Percentiles rank a stretch among this genome's conserved stretches.
Evolutionary conservation across 2,113 vertebrate genomes (phyloP).

Genomic region (Scopus umbretta): DNA sequence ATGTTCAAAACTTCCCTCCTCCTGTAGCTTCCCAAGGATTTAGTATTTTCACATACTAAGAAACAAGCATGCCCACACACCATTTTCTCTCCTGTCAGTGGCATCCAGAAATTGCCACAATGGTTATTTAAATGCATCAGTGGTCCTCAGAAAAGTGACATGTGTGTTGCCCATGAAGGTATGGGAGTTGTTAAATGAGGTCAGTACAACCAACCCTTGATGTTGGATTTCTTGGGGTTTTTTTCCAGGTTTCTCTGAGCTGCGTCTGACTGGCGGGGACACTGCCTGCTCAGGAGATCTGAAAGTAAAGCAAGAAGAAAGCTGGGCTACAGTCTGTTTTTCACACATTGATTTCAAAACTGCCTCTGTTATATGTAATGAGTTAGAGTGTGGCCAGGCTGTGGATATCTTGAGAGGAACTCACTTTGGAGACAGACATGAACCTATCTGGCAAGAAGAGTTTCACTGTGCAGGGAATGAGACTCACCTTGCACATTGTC

Average conservation of each 20-base stretch:
- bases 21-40: not conserved
- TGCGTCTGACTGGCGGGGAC: slow-evolving; percentile 50
- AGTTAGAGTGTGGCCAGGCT: slow-evolving; percentile 66
- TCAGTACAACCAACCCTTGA: not conserved
- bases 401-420: slow-evolving; percentile 21
- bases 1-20: not conserved
- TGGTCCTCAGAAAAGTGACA: not conserved
- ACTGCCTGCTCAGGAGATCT: slow-evolving; percentile 70
- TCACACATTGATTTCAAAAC: slow-evolving; percentile 62
- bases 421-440: slow-evolving; percentile 24
- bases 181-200: not conserved
- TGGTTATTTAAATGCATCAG: not conserved
- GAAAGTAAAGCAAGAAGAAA: slow-evolving; percentile 58
- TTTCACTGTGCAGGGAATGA: slow-evolving; percentile 67
- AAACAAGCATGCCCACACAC: not conserved
- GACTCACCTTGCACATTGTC: slow-evolving; percentile 58
- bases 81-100: not conserved
- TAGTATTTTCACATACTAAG: not conserved
- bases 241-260: slow-evolving; percentile 53
- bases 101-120: not conserved
- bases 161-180: not conserved
- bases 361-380: slow-evolving; percentile 68
- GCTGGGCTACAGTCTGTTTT: slow-evolving; percentile 66
- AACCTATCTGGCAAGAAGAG: slow-evolving; percentile 66
- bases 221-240: not conserved